Base-by-base conservation (phyloP, 2,888 invertebrate species). In the Macropis europaea region DNA sequence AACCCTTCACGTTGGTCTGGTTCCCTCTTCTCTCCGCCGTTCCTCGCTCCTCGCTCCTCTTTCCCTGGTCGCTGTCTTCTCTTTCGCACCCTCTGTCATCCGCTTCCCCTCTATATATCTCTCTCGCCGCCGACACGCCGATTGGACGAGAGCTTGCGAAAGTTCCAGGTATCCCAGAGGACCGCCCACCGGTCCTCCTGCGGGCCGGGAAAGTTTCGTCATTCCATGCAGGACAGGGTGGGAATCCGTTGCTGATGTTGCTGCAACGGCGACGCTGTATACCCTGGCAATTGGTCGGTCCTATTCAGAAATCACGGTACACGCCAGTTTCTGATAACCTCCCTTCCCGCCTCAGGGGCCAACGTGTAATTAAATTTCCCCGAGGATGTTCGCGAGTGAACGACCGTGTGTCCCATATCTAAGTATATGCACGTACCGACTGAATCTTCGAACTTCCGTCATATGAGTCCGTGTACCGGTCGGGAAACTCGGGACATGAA, bases 111-210 rank as follows among this genome's bases (percentile, higher is more conserved):
- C 63, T 61, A 61, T 66, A 60, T 57, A 36, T 48, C 63, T 66
- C 62, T 67, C 75, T 70, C 71, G 47, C 72, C 64, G 70, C 59
- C 71, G 72, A 71, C 75, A 64, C 79, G 73, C 76, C 73, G 76
- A 88, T 88, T 88, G 88, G 88, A 77, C 82, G 83, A 62, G 83
- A 85, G 84, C 86, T 86, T 84, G 84, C 84, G 82, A 88, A 87
- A 88, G 84, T 87, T 87, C 82, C 86, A 87, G 87, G 86, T 88
- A 86, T 78, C 77, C 82, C 79, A 73, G 74, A 82, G 86, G 77
- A 83, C 83, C 88, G 87, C 87, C 88, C 84, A 87, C 82, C 79
- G 82, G 77, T 80, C 77, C 77, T 79, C 71, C 72, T 62, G 73
- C 76, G 68, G n/a, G 79, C 81, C 72, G 85, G 73, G 78, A 79